A percentile compares a stretch with the other conserved stretches of the same genome.
Conservation (phyloP, 2,797 vertebrate species). For the Neoniphon sammara region DNA sequence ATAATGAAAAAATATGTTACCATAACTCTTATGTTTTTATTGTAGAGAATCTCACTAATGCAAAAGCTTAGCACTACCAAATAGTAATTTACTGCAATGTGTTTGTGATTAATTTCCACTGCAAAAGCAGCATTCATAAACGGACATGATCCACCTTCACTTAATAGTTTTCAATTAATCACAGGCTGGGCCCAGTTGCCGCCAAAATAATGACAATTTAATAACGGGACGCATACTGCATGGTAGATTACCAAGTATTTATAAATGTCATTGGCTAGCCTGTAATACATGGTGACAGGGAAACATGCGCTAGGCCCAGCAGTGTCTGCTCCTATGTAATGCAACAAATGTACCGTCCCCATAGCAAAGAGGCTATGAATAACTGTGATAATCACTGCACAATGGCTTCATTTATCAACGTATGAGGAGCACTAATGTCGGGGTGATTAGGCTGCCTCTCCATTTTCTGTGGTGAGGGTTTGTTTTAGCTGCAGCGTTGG, state of each 20-base stretch:
- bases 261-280: conserved; percentile 78
- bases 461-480: conserved; percentile 55
- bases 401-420: conserved; percentile 85
- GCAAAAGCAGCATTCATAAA: conserved; percentile 75
- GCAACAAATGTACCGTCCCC: conserved; percentile 81
- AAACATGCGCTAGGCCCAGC: conserved; percentile 74
- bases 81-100: conserved; percentile 72
- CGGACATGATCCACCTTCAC: conserved; percentile 75
- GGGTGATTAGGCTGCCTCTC: conserved; percentile 66
- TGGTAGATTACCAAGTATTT: conserved; percentile 81
- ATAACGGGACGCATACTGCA: conserved; percentile 77
- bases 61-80: conserved; percentile 52
- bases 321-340: conserved; percentile 80
- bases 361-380: conserved; percentile 81
- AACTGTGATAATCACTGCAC: conserved; percentile 84
- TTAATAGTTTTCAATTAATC: conserved; percentile 83
- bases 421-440: conserved; percentile 60
- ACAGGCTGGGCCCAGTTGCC: conserved; percentile 66
- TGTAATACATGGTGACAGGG: conserved; percentile 80
- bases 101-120: conserved; percentile 74
- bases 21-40: conserved; percentile 54
- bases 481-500: conserved; percentile 48
- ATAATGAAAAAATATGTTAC: conserved; percentile 65
- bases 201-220: conserved; percentile 83
- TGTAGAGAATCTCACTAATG: conserved; percentile 40